Conservation (phyloP, 1,140 invertebrate genomes). For the Drosophila serrata region DNA sequence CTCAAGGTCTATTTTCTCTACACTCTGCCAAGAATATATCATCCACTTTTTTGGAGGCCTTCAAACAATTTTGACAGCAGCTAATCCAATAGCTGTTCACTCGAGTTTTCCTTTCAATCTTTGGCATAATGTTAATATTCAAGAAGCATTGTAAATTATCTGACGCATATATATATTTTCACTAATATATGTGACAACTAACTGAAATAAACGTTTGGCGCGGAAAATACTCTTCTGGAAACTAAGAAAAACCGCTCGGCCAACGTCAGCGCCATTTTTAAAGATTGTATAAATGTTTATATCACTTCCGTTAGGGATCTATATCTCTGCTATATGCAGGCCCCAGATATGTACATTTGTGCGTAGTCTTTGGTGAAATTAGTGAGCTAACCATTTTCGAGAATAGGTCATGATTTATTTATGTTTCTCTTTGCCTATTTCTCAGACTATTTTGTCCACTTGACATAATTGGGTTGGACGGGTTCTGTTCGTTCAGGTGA, state of each 20-base stretch:
- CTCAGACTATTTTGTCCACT: slow-evolving; percentile 46
- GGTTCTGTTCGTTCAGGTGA: slow-evolving; percentile 66
- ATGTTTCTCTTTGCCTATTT: slow-evolving; percentile 26
- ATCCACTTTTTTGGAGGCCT: slow-evolving; percentile 51
- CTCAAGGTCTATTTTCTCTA: slow-evolving; percentile 4
- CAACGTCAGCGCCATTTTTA: slow-evolving; percentile 82
- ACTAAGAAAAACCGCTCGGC: slow-evolving; percentile 30
- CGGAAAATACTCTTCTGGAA: slow-evolving; percentile 40
- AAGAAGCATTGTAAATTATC: slow-evolving; percentile 67
- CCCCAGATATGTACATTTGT: slow-evolving; percentile 27
- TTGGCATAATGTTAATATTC: slow-evolving; percentile 49
- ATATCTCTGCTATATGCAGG: slow-evolving; percentile 35
- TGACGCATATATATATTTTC: slow-evolving; percentile 46
- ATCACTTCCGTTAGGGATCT: slow-evolving; percentile 74
- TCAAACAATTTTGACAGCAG: slow-evolving; percentile 65
- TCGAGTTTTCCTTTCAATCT: slow-evolving; percentile 25
- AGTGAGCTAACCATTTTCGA: slow-evolving; percentile 27
- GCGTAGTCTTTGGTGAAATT: slow-evolving; percentile 45
- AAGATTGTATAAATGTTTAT: slow-evolving; percentile 65
- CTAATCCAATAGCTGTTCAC: slow-evolving; percentile 53
- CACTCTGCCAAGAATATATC: slow-evolving; percentile 31
- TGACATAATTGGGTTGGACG: slow-evolving; percentile 72
- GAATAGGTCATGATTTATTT: slow-evolving; percentile 83
- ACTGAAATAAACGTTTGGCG: slow-evolving; percentile 44
- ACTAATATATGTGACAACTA: slow-evolving; percentile 67